Evolutionary conservation across 2,113 vertebrate genomes (phyloP).

Genomic region (Centropus bengalensis): DNA sequence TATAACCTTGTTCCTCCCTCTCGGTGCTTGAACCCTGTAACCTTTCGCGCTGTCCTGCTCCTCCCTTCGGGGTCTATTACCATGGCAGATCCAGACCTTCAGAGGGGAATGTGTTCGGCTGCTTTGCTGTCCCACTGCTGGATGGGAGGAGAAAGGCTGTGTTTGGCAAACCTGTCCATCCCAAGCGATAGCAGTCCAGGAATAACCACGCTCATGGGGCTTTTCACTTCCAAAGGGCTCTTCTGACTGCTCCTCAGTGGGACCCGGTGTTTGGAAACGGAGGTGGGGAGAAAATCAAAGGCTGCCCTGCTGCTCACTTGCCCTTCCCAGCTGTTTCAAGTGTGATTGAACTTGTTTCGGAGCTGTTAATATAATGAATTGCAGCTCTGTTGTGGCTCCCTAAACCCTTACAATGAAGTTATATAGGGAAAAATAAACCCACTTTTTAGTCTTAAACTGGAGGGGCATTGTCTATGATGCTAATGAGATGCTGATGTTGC

Average conservation of each 20-base stretch:
- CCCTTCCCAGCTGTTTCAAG: neutral
- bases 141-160: neutral
- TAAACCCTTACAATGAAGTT: neutral
- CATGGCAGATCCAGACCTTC: neutral
- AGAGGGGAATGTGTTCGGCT: neutral
- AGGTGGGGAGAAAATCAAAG: neutral
- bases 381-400: neutral
- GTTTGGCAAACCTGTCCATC: neutral
- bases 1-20: constrained; percentile 18
- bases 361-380: neutral
- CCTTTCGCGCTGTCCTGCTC: neutral
- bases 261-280: neutral
- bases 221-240: neutral
- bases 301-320: neutral
- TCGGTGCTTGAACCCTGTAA: neutral
- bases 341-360: neutral
- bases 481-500: constrained; percentile 52
- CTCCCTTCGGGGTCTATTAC: neutral
- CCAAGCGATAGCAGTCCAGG: accelerated
- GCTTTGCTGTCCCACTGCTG: neutral
- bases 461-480: constrained; percentile 9
- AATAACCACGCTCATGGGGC: accelerated
- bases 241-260: accelerated
- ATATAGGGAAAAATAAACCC: neutral
- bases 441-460: neutral